Evolutionary conservation across 2,113 vertebrate genomes (phyloP).

Genomic region (Corythaixoides concolor): DNA sequence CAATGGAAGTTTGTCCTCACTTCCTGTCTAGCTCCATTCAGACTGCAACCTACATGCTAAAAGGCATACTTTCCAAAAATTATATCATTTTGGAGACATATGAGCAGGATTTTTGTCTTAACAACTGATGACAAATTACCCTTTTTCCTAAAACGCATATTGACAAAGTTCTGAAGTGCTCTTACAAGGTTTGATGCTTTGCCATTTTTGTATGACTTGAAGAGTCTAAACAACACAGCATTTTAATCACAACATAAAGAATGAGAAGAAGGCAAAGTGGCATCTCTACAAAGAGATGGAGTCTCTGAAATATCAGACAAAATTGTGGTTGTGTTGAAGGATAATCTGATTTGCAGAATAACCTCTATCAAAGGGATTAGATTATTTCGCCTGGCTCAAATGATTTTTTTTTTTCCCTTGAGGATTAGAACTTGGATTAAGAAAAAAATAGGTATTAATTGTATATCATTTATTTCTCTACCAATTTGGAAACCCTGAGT

Average conservation of each 20-base stretch:
- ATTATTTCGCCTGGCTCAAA: neutral
- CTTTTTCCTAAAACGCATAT: neutral
- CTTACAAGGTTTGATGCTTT: neutral
- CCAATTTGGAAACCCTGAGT: neutral
- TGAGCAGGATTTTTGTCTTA: neutral
- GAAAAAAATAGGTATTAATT: neutral
- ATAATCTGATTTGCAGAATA: neutral
- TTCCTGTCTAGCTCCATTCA: neutral
- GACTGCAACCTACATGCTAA: neutral
- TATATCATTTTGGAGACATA: neutral
- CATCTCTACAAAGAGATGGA: neutral
- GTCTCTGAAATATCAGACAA: neutral
- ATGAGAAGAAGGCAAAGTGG: rapidly evolving
- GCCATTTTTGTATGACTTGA: neutral
- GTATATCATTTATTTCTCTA: neutral
- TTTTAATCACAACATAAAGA: neutral
- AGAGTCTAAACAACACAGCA: rapidly evolving
- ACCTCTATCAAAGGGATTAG: neutral
- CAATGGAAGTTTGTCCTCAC: neutral
- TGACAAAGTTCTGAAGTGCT: neutral
- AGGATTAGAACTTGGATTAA: neutral
- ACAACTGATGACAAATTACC: neutral
- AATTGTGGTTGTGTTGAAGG: rapidly evolving
- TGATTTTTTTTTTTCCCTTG: neutral
- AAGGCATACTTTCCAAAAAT: neutral